Evolutionary conservation across 2,888 invertebrate species (phyloP).

Genomic region (Parelbella ahira): DNA sequence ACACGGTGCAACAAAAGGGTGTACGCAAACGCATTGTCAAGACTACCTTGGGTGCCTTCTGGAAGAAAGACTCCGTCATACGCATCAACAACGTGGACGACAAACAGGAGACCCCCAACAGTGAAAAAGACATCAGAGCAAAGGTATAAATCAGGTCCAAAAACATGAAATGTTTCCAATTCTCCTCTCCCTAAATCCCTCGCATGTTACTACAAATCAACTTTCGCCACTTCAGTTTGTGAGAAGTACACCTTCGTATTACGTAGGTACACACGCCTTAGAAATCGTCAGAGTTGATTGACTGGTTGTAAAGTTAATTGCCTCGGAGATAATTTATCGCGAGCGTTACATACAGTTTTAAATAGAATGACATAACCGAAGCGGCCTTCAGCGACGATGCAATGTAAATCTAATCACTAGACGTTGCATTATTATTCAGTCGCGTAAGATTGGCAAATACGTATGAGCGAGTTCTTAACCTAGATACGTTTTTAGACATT

Average conservation of each 20-base stretch:
- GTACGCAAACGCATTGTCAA: slow-evolving; percentile 81
- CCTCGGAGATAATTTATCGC: slow-evolving; percentile 16
- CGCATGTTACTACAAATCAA: no score
- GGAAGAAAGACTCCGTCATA: slow-evolving; percentile 84
- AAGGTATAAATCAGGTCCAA: slow-evolving; percentile 70
- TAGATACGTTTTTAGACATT: slow-evolving; percentile 18
- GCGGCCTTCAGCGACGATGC: slow-evolving; percentile 21
- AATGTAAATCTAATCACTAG: slow-evolving; percentile 29
- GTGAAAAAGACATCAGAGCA: slow-evolving; percentile 84
- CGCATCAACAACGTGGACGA: slow-evolving; percentile 87
- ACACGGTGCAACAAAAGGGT: slow-evolving; percentile 82
- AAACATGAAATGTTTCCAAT: slow-evolving; percentile 59
- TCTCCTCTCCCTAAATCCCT: no score
- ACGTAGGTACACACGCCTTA: slow-evolving; percentile 12
- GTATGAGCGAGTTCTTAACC: slow-evolving; percentile 24
- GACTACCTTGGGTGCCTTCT: slow-evolving; percentile 83
- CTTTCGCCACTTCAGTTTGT: slow-evolving; percentile 7
- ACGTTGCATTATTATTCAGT: slow-evolving; percentile 29
- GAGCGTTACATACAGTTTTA: slow-evolving; percentile 16
- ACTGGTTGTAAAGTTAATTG: slow-evolving; percentile 22
- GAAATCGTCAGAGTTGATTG: slow-evolving; percentile 24
- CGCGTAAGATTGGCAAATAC: slow-evolving; percentile 29
- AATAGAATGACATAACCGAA: slow-evolving; percentile 23
- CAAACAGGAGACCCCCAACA: slow-evolving; percentile 84
- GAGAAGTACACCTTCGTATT: slow-evolving; percentile 14